Evolutionary conservation across 2,113 vertebrate species (phyloP).

Genomic region (Cephalopterus ornatus): DNA sequence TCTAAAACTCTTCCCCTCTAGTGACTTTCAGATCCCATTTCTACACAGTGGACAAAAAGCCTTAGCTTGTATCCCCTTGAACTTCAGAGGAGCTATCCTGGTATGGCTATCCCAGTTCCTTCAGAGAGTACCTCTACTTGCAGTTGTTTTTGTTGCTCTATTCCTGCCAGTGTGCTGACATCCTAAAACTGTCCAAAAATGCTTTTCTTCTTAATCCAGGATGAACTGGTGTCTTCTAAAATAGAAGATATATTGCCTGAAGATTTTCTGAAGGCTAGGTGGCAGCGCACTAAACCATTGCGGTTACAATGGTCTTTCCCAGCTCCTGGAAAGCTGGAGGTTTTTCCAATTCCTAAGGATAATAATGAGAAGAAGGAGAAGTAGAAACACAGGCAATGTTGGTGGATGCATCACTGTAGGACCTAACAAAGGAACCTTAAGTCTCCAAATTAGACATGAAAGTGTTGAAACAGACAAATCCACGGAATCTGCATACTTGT

Average conservation of each 20-base stretch:
- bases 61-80: neutral
- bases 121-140: neutral
- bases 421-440: neutral
- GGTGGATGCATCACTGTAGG: rapidly evolving
- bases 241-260: neutral
- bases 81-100: neutral
- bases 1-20: neutral
- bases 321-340: neutral
- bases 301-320: neutral
- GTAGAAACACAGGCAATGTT: neutral
- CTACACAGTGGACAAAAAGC: neutral
- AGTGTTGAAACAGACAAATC: neutral
- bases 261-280: neutral
- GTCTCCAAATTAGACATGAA: neutral
- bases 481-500: neutral
- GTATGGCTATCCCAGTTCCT: neutral
- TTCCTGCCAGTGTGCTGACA: neutral
- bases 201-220: neutral
- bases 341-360: neutral
- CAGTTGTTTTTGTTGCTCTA: neutral
- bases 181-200: neutral
- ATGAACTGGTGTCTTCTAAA: neutral
- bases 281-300: neutral
- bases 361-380: neutral
- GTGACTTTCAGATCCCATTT: neutral